Conservation (phyloP, 2,113 vertebrate genomes). For the Fukomys damarensis region DNA sequence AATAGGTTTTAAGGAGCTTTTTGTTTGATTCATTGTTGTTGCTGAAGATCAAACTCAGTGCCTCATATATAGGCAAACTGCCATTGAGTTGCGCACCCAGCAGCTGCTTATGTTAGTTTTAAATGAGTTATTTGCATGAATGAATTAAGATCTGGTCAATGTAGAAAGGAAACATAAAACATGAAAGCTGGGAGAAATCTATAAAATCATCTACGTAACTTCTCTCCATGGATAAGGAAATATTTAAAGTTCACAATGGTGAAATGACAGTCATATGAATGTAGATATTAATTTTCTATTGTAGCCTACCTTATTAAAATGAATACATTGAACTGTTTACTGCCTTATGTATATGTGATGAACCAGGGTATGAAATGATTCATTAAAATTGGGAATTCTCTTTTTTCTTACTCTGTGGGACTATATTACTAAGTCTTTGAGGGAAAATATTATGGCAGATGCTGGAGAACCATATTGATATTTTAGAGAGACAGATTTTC, state of each 20-base stretch:
- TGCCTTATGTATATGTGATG: background rate
- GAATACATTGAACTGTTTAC: background rate
- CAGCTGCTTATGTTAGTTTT: background rate
- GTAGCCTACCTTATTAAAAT: background rate
- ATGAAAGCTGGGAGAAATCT: background rate
- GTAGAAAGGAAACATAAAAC: background rate
- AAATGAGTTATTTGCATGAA: background rate
- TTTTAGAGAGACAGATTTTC: background rate
- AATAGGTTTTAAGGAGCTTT: background rate
- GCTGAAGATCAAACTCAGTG: background rate
- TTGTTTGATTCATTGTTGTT: background rate
- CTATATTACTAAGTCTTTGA: background rate
- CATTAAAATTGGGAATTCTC: background rate
- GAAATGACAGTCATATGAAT: background rate
- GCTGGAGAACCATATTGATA: background rate
- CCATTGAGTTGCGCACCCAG: background rate
- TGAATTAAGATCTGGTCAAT: background rate
- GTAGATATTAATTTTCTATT: background rate
- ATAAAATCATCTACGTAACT: background rate
- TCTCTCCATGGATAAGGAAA: background rate
- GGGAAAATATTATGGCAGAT: background rate
- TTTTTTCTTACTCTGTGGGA: background rate
- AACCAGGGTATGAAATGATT: background rate
- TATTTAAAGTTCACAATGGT: background rate
- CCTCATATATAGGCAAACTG: background rate